Percentiles rank a stretch among this genome's conserved stretches.
These are phyloP conservation scores for Ursus arctos DNA, from an alignment of 2,113 vertebrate genomes.

Conservation along the genomic window DNA sequence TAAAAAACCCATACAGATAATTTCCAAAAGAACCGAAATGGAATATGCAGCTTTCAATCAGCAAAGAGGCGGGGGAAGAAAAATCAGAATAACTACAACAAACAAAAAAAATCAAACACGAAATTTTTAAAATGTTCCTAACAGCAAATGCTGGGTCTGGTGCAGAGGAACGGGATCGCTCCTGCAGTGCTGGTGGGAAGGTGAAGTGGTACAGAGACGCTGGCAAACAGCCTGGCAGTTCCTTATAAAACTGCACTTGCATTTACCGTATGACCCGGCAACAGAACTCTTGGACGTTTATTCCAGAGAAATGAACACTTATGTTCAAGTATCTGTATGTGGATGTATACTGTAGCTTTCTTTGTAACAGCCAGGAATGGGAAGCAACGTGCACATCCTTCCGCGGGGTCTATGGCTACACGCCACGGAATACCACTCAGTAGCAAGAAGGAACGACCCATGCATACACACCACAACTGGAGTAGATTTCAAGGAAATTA, in stretches of 20 bases:
- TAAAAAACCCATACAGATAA: not conserved
- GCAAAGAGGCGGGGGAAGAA: rapidly evolving
- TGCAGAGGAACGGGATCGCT: not conserved
- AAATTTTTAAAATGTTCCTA: not conserved
- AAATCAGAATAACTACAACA: not conserved
- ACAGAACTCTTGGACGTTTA: not conserved
- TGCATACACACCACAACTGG: not conserved
- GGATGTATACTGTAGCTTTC: not conserved
- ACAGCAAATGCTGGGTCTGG: not conserved
- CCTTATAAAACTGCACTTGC: not conserved
- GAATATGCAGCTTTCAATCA: not conserved
- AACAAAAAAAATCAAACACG: not conserved
- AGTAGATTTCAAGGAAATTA: not conserved
- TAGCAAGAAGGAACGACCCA: not conserved
- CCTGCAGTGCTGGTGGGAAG: not conserved
- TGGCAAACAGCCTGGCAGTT: not conserved
- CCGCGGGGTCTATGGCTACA: not conserved
- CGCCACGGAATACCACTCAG: not conserved
- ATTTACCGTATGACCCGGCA: not conserved
- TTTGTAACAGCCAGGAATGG: not conserved
- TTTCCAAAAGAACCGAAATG: not conserved
- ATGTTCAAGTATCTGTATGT: too few species aligned
- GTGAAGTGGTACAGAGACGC: not conserved
- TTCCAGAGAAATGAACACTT: not conserved
- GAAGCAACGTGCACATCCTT: not conserved